Base-by-base conservation (phyloP, 2,113 vertebrate species). In the Silurus glanis region DNA sequence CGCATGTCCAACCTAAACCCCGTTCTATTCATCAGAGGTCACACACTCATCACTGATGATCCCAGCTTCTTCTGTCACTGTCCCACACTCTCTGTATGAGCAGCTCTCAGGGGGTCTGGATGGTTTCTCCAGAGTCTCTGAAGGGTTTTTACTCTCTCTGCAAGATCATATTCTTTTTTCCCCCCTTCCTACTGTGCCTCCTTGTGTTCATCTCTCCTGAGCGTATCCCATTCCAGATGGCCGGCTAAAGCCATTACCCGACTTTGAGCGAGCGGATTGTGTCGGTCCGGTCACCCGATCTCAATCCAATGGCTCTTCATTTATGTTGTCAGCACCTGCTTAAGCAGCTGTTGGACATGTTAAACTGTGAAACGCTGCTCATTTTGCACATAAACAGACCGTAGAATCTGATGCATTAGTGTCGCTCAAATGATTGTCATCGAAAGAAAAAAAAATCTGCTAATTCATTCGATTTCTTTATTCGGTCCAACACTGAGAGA, bases 221-320 rank as follows among this genome's bases (percentile, higher is more conserved):
- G 91, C 86, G 91, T 94, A 94, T 94, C 93, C 89, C 84, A 89
- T 95, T 94, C 90, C 89, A 88, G 85, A 16, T 5, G n/a, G 79
- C 5, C 49, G 85, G 80, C 88, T 79, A 85, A 92, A 90, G 61
- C 84, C 88, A 89, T 87, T 88, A 86, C 86, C 69, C 79, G 25
- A 69, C 88, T 89, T 86, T 85, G 88, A 90, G 82, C 84, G 66
- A 85, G 84, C 84, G 89, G 88, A 91, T 91, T 92, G 90, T 93
- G 89, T 87, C 87, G 92, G 90, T 85, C 87, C 91, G 87, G 92
- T 92, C 89, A 91, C 89, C 89, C 82, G 90, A 83, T 91, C 90
- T 90, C 87, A 64, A 78, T 85, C 89, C 91, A 92, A 90, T 92
- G 90, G 90, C 84, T 83, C 45, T 28, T 92, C 69, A 76, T 47